Conservation (phyloP, 2,888 invertebrate genomes). For the Xestia ashworthii region DNA sequence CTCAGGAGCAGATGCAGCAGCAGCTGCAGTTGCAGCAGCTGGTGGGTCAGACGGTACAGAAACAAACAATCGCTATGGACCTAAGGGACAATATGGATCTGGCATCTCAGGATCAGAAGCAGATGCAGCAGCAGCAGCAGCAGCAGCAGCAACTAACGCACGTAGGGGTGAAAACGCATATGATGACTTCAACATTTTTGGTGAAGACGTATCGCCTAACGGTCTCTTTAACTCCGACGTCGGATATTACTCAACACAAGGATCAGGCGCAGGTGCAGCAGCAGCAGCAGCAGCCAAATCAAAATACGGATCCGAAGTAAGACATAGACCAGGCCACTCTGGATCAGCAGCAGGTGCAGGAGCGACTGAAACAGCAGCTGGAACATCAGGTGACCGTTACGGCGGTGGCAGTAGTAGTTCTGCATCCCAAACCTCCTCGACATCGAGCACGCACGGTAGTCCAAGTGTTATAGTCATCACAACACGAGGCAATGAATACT, state of each 20-base stretch:
- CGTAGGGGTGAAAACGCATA: too few species aligned
- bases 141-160: background rate
- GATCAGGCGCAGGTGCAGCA: background rate
- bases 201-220: too few species aligned
- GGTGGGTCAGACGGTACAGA: too few species aligned
- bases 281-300: too few species aligned
- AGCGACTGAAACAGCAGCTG: background rate
- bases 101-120: constrained; percentile 7
- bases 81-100: constrained; percentile 6
- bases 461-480: background rate
- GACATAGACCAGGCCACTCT: background rate
- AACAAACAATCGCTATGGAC: background rate
- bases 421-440: background rate
- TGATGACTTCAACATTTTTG: too few species aligned
- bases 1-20: too few species aligned
- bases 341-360: background rate
- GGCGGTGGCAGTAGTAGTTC: background rate
- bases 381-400: background rate
- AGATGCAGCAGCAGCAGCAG: background rate
- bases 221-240: too few species aligned
- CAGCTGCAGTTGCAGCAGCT: too few species aligned
- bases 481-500: background rate
- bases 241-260: too few species aligned
- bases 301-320: background rate
- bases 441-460: background rate